Conservation (phyloP, 2,888 invertebrate species). For the Margaritifera margaritifera region DNA sequence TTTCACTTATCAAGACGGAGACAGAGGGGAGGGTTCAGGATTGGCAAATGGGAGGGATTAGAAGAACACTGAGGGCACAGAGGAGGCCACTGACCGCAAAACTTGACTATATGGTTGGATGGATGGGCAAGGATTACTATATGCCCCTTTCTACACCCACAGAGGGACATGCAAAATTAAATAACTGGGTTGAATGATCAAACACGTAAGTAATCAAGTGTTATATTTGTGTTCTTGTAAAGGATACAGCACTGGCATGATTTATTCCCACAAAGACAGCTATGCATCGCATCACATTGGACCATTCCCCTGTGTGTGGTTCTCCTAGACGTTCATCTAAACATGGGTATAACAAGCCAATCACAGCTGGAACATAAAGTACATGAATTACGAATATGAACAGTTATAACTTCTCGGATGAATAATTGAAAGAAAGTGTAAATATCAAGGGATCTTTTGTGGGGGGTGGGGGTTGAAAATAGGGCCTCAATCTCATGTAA, state of each 20-base stretch:
- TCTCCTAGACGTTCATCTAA: conserved; percentile 68
- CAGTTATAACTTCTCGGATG: neutral
- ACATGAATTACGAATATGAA: conserved; percentile 2
- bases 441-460: neutral
- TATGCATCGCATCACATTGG: conserved; percentile 74
- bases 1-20: too few relatives aligned
- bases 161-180: too few relatives aligned
- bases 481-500: too few relatives aligned
- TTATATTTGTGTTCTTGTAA: conserved; percentile 19
- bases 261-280: conserved; percentile 75
- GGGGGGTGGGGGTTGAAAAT: neutral
- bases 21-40: too few relatives aligned
- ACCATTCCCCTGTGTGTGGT: conserved; percentile 72
- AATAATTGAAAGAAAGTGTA: neutral
- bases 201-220: too few relatives aligned
- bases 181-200: too few relatives aligned
- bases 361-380: conserved; percentile 64
- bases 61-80: too few relatives aligned
- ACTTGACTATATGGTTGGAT: too few relatives aligned
- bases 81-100: too few relatives aligned
- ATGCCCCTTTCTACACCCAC: too few relatives aligned
- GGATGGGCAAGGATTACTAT: too few relatives aligned
- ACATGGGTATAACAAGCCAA: conserved; percentile 73
- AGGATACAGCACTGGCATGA: conserved; percentile 74
- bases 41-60: too few relatives aligned